Evolutionary conservation across 2,888 invertebrate species (phyloP).

Genomic region (Spodoptera littoralis): DNA sequence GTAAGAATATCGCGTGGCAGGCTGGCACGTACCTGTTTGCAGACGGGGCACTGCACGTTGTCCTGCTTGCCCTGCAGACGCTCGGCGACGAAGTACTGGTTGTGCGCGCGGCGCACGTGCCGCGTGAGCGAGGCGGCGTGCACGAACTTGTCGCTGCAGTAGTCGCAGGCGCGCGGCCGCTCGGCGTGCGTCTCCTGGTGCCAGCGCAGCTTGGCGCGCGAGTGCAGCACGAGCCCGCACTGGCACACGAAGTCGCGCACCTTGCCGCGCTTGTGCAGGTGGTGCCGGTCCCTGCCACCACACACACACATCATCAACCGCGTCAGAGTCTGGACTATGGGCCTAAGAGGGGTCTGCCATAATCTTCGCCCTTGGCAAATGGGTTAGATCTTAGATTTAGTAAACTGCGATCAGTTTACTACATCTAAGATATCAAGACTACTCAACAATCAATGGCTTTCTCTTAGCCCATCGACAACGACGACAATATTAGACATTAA

Average conservation of each 20-base stretch:
- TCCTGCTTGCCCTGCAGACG: constrained; percentile 90
- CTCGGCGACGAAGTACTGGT: constrained; percentile 92
- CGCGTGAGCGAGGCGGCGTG: constrained; percentile 94
- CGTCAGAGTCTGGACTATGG: too few species aligned
- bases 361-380: too few species aligned
- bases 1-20: too few species aligned
- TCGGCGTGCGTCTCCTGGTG: constrained; percentile 95
- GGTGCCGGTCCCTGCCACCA: constrained; percentile 90
- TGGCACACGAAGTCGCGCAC: constrained; percentile 92
- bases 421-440: too few species aligned
- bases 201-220: constrained; percentile 95
- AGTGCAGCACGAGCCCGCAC: constrained; percentile 94
- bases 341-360: too few species aligned
- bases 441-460: too few species aligned
- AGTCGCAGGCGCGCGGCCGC: constrained; percentile 94
- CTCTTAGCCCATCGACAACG: too few species aligned
- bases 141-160: constrained; percentile 96
- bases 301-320: too few species aligned
- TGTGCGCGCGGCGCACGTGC: constrained; percentile 94
- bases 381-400: too few species aligned
- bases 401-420: too few species aligned
- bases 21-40: constrained; percentile 88
- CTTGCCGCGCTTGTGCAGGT: constrained; percentile 92
- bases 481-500: too few species aligned
- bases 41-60: constrained; percentile 93